These are phyloP conservation scores for Biston betularia DNA, from an alignment of 2,888 invertebrate species.

Conservation along the genomic window DNA sequence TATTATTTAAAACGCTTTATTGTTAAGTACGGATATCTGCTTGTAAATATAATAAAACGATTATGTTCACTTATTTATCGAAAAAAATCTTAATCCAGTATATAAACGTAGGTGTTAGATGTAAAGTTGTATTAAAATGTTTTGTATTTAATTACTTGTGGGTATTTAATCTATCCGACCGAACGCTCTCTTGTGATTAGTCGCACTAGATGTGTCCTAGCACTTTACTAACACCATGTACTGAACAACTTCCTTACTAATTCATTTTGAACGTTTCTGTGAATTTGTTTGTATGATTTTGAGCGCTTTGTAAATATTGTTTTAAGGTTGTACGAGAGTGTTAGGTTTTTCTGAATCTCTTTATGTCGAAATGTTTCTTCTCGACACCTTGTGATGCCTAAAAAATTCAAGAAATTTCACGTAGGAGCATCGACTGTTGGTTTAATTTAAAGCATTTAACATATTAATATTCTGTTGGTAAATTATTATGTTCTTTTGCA, in stretches of 20 bases:
- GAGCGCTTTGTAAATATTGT: slow-evolving; percentile 84
- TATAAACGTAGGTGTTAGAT: slow-evolving; percentile 84
- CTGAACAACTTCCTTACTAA: slow-evolving; percentile 63
- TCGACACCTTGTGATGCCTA: slow-evolving; percentile 60
- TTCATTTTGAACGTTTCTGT: slow-evolving; percentile 64
- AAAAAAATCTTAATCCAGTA: slow-evolving; percentile 76
- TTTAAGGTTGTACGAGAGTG: slow-evolving; percentile 81
- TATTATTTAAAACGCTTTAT: slow-evolving; percentile 85
- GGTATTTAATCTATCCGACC: slow-evolving; percentile 82
- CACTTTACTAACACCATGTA: slow-evolving; percentile 66
- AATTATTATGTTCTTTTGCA: slow-evolving; percentile 52
- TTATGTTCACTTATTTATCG: slow-evolving; percentile 85
- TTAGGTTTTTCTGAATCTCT: slow-evolving; percentile 83
- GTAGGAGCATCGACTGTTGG: slow-evolving; percentile 32
- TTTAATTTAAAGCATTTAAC: slow-evolving; percentile 36
- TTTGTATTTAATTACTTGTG: slow-evolving; percentile 84
- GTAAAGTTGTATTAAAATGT: slow-evolving; percentile 85
- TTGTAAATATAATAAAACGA: slow-evolving; percentile 83
- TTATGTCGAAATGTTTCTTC: slow-evolving; percentile 63
- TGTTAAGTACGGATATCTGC: slow-evolving; percentile 82
- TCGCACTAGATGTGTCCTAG: slow-evolving; percentile 73
- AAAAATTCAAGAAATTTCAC: slow-evolving; percentile 35
- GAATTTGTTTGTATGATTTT: slow-evolving; percentile 77
- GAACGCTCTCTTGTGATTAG: slow-evolving; percentile 83
- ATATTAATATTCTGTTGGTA: slow-evolving; percentile 34